Percentiles rank a stretch among this genome's conserved stretches.
Conservation (phyloP, 2,113 vertebrate genomes). For the Nothocercus julius region DNA sequence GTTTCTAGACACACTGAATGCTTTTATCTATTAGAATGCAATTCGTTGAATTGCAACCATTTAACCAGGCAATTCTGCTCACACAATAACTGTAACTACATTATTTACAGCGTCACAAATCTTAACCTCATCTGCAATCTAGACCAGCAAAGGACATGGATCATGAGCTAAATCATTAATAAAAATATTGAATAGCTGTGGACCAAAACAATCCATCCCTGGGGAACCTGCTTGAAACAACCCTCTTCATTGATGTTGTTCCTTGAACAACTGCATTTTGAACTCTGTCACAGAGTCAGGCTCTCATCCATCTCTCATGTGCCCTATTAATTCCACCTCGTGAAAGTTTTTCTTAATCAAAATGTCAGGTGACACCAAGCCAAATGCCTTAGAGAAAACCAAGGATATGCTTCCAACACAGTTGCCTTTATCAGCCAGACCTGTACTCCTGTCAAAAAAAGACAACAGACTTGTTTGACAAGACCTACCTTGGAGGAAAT, state of each 20-base stretch:
- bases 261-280: neutral
- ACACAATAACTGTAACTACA: rapidly evolving
- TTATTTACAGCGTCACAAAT: constrained; percentile 12
- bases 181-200: constrained; percentile 1
- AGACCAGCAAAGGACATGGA: neutral
- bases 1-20: neutral
- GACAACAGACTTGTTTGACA: neutral
- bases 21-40: neutral
- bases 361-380: neutral
- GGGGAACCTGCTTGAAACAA: neutral
- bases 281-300: rapidly evolving
- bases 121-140: neutral
- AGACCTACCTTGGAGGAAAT: neutral
- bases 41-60: neutral
- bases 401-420: neutral
- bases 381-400: neutral
- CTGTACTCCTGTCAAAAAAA: neutral
- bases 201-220: neutral
- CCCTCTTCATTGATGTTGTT: neutral
- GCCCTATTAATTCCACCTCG: neutral
- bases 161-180: neutral
- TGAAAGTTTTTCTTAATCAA: neutral
- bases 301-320: neutral
- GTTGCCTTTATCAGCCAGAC: neutral
- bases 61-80: neutral